Base-by-base conservation (phyloP, 2,113 vertebrate species). In the Pollachius pollachius region DNA sequence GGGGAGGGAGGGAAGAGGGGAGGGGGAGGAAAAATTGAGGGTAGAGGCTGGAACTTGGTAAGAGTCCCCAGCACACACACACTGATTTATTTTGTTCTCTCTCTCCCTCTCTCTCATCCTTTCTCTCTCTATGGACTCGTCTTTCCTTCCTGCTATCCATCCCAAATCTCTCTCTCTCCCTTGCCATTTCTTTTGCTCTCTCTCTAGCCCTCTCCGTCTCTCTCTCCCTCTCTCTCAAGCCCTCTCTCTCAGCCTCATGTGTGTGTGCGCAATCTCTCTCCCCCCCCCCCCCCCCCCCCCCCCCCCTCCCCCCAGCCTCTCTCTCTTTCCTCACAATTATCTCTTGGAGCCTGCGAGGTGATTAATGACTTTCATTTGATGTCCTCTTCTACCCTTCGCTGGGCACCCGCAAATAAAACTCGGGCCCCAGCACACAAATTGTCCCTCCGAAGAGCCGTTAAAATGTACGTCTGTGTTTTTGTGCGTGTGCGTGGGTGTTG, bases 281-380 rank as follows among this genome's bases (percentile, higher is more conserved):
- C 11, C 11, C 41, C 11, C 30, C 5, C 30, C 30, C 1, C 59
- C 63, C 27, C 41, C 41, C 41, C 41, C 41, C 30, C 6, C 30
- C 30, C 30, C 59, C 58, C 34, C 25, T 23, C 60, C 56, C 61
- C 62, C 27, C 65, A 27, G 52, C 23, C 66, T 34, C 85, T 87
- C 70, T 27, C 80, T 90, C 85, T 90, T 89, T 87, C 90, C 87
- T 84, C 85, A 89, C 89, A 91, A 91, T 90, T 89, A 93, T 92
- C 92, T 92, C 87, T 89, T 87, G 87, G 88, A 88, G 90, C 88
- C 90, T 90, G 85, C 85, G 82, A 89, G 82, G 90, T 92, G 92
- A 93, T 93, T 92, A 93, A 93, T 93, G 92, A 88, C 74, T 92
- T 93, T 93, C 92, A 93, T 93, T 93, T 90, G 85, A 90, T 85